phyloP scores from a whole-genome alignment of 2,888 invertebrate genomes.

The Rosalia funebris region DNA sequence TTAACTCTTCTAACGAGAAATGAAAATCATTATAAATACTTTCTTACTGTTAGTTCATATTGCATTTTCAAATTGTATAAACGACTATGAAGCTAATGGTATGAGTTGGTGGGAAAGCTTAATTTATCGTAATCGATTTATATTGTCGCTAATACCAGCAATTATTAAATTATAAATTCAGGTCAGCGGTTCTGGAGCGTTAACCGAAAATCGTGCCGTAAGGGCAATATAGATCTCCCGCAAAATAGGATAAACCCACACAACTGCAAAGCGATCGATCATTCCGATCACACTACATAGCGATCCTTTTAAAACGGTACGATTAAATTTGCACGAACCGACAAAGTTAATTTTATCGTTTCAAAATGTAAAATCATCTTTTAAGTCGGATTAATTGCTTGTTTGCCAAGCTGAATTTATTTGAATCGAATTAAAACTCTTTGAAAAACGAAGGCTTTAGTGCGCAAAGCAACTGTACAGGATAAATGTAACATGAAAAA shows the following conservation, averaged over 20 bases:
- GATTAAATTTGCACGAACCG: constrained; percentile 32
- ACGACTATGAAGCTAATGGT: no score
- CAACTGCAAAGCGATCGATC: constrained; percentile 29
- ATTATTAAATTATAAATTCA: background rate
- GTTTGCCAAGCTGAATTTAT: background rate
- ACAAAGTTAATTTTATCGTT: constrained; percentile 38
- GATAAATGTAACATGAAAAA: no score
- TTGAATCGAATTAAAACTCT: background rate
- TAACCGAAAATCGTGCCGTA: background rate
- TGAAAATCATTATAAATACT: no score
- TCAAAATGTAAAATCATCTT: constrained; percentile 32
- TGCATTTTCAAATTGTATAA: no score
- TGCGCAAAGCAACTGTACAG: no score
- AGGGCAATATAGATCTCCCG: background rate
- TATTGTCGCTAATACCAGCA: no score
- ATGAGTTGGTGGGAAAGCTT: no score
- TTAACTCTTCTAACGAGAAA: no score
- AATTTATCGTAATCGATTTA: no score
- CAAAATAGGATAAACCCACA: background rate
- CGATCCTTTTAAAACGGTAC: constrained; percentile 25
- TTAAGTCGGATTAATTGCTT: constrained; percentile 26
- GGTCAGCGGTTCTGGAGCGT: background rate
- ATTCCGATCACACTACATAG: constrained; percentile 31
- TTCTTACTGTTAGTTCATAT: no score
- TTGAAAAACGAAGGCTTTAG: background rate